A percentile compares a stretch with the other conserved stretches of the same genome.
These are phyloP conservation scores for Arnoldichthys spilopterus DNA, from an alignment of 2,797 vertebrate genomes.

Conservation along the genomic window DNA sequence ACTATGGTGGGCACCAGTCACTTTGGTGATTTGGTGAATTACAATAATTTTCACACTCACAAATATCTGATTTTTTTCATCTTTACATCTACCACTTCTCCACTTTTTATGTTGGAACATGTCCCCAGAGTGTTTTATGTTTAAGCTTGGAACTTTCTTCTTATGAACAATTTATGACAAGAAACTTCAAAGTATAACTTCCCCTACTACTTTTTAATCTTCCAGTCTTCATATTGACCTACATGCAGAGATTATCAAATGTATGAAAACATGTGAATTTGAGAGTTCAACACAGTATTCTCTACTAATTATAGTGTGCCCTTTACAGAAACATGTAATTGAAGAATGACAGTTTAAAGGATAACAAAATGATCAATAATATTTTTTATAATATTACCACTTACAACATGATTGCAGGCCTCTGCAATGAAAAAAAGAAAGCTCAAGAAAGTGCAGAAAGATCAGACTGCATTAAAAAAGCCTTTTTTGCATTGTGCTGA, in stretches of 20 bases:
- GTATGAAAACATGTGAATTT: neutral
- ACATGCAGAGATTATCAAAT: neutral
- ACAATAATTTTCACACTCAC: constrained; percentile 3
- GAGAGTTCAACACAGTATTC: neutral
- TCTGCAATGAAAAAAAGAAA: neutral
- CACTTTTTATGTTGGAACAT: neutral
- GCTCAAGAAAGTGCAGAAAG: neutral
- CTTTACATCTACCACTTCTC: neutral
- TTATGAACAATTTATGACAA: neutral
- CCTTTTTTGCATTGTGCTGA: neutral
- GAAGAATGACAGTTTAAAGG: neutral
- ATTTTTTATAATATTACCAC: no score
- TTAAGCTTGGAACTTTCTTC: neutral
- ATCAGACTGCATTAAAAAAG: neutral
- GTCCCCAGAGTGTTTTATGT: neutral
- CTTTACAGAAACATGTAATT: neutral
- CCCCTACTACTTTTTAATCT: neutral
- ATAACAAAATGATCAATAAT: neutral
- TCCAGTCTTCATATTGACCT: neutral
- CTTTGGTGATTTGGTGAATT: neutral
- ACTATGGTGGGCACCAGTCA: neutral
- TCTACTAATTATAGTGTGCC: neutral
- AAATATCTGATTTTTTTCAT: neutral
- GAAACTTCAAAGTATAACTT: constrained; percentile 11
- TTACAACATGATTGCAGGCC: neutral